Evolutionary conservation across 2,888 invertebrate species (phyloP).

Genomic region (Hirtodrosophila histrioides): DNA sequence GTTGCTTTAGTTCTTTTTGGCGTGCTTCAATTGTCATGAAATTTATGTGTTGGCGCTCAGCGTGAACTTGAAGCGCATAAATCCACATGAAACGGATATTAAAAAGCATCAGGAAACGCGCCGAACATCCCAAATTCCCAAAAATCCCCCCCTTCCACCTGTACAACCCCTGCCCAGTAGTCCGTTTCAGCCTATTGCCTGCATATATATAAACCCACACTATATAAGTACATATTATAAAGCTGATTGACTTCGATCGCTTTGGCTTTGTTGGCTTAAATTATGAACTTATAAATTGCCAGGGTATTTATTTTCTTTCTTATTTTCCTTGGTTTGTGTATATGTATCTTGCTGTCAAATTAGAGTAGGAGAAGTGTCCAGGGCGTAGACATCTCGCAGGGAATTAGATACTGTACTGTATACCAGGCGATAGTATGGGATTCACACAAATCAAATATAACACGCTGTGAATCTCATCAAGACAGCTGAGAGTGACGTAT

Average conservation of each 20-base stretch:
- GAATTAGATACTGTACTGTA: no score
- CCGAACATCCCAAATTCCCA: constrained; percentile 29
- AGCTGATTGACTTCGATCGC: constrained; percentile 73
- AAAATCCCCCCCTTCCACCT: not conserved
- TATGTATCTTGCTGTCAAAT: no score
- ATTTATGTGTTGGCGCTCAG: constrained; percentile 75
- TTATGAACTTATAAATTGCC: constrained; percentile 75
- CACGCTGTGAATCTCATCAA: no score
- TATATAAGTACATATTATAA: constrained; percentile 51
- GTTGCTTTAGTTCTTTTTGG: constrained; percentile 31
- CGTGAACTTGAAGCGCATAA: constrained; percentile 76
- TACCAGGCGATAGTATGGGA: no score
- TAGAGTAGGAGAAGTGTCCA: no score
- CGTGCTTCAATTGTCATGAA: constrained; percentile 74
- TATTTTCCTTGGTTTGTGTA: no score
- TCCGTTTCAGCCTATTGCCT: constrained; percentile 4
- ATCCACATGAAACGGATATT: constrained; percentile 78
- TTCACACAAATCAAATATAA: no score
- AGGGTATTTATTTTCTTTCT: constrained; percentile 22
- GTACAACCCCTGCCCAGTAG: no score
- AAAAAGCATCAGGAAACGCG: constrained; percentile 70
- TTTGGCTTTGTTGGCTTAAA: constrained; percentile 63
- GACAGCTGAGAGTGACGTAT: no score
- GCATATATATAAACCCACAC: constrained; percentile 11
- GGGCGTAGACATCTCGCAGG: no score